phyloP scores from a whole-genome alignment of 2,797 vertebrate species.

The Enteromius fasciolatus region DNA sequence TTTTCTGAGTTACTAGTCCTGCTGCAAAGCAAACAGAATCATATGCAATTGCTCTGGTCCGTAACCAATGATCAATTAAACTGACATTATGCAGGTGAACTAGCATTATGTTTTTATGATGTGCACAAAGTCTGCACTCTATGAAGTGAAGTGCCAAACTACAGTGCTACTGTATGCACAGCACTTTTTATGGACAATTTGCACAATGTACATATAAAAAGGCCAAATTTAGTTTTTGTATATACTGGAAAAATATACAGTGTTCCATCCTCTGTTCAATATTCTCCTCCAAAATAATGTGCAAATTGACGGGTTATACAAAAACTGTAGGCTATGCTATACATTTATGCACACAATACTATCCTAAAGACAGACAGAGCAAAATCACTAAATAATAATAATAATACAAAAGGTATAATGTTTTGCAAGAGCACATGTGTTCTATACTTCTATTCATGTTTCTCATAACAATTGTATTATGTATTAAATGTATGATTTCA shows the following conservation, averaged over 20 bases:
- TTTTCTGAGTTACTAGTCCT: slow-evolving; percentile 2
- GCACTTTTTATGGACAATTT: background rate
- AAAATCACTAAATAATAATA: background rate
- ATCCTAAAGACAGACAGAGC: too few species aligned
- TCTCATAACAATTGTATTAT: too few species aligned
- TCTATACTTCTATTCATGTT: too few species aligned
- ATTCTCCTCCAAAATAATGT: background rate
- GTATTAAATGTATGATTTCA: too few species aligned
- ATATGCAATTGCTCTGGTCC: background rate
- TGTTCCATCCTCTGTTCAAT: background rate
- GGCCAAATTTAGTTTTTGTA: background rate
- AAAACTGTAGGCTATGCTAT: background rate
- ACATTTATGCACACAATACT: background rate
- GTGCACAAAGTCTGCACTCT: background rate
- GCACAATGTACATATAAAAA: too few species aligned
- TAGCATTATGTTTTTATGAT: background rate
- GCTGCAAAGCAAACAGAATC: slow-evolving; percentile 7
- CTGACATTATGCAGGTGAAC: background rate
- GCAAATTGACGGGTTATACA: background rate
- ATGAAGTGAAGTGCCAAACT: background rate
- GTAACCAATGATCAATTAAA: background rate
- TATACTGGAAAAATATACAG: background rate
- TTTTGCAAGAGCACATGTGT: too few species aligned
- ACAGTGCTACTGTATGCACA: background rate
- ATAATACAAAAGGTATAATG: too few species aligned